Conservation (phyloP, 1,140 invertebrate genomes). For the Pseudomyrmex pallidus region DNA sequence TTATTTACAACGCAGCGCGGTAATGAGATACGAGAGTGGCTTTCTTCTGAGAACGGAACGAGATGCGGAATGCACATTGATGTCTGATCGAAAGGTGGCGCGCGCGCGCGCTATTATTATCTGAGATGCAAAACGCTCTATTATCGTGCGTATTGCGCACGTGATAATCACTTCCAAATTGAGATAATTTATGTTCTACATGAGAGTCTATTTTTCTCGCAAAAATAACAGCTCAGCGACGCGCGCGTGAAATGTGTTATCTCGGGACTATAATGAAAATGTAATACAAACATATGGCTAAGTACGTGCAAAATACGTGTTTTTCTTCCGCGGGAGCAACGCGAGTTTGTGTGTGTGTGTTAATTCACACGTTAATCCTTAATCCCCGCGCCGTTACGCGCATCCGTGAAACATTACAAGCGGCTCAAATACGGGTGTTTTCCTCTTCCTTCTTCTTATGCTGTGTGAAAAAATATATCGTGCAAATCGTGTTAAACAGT, state of each 20-base stretch:
- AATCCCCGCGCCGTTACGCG: constrained; percentile 22
- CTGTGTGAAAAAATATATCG: constrained; percentile 28
- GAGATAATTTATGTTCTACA: constrained; percentile 25
- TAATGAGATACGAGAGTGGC: constrained; percentile 67
- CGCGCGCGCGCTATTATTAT: constrained; percentile 54
- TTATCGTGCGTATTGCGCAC: constrained; percentile 6
- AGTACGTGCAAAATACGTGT: constrained; percentile 45
- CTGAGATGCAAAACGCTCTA: constrained; percentile 46
- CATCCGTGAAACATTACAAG: constrained; percentile 37
- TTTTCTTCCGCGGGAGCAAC: constrained; percentile 7
- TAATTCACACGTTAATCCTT: constrained; percentile 56
- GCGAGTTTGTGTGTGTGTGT: constrained; percentile 3
- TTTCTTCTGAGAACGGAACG: constrained; percentile 69
- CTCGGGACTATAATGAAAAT: constrained; percentile 36
- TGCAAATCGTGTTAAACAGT: constrained; percentile 33
- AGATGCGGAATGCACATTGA: constrained; percentile 33
- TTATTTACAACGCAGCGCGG: constrained; percentile 69
- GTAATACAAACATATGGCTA: constrained; percentile 54
- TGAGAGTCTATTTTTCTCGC: background rate
- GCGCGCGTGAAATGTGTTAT: constrained; percentile 28
- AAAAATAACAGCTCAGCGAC: constrained; percentile 20
- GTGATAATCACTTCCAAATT: constrained; percentile 54
- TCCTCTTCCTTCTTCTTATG: background rate
- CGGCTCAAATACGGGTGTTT: constrained; percentile 5
- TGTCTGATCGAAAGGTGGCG: background rate